Evolutionary conservation across 2,113 vertebrate genomes (phyloP), one percentile per base, ranked within the genome.

Genomic region (Collichthys lucidus): DNA sequence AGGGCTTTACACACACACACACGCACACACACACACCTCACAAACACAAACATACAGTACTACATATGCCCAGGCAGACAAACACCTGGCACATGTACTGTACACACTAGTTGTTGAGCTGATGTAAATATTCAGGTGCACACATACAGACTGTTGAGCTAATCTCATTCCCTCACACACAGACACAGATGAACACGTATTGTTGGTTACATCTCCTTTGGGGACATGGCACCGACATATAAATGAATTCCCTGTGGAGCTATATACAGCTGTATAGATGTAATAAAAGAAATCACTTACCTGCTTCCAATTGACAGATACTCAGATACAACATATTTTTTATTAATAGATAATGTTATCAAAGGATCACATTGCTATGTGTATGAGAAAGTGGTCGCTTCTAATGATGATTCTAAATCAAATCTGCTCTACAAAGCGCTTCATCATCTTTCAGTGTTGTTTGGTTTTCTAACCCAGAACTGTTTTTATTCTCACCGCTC

Each of bases 1-100:
- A 85, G 79, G 65, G 76, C 69, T 77, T 74, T 1, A 72, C 66
- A 69, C 46, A 63, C 69, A 88, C 46, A 49, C 62, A 72, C 0
- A 72, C 66, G 65, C 40, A 66, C 69, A 24, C 74, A 74, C 61
- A 66, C 69, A 24, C 74, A 74, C 61, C 57, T 46, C 49, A 49
- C 66, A 63, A 52, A 63, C 42, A 77, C 60, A 63, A 24, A 40
- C 14, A 53, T 17, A 56, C 24, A 12, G 2, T 26, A 20, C 31
- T 1, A 44, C 57, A 42, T 50, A 24, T 31, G 26, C 19, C 20
- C 22, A 35, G 29, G 24, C 72, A 16, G 42, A 47, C 47, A 72
- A 77, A 20, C 35, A 73, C 76, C 76, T 75, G 81, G 61, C 49
- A 66, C 55, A 69, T 72, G 24, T 52, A 53, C 24, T 71, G 20